These are phyloP conservation scores for Petrocephalus sullivani DNA, from an alignment of 2,797 vertebrate genomes.

Conservation along the genomic window DNA sequence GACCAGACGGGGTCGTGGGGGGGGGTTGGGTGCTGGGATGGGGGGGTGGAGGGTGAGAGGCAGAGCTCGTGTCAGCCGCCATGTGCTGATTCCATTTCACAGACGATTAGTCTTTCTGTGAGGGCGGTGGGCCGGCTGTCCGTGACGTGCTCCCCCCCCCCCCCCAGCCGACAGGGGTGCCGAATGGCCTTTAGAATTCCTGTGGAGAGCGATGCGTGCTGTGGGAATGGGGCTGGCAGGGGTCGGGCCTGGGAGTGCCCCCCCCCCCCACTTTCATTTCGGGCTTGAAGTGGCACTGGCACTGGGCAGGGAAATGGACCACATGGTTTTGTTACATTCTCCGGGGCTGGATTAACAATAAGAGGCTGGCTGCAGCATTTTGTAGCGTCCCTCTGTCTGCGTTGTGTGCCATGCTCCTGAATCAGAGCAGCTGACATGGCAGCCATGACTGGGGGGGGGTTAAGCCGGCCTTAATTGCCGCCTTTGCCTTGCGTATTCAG, in stretches of 20 bases:
- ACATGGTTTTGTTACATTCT: constrained; percentile 81
- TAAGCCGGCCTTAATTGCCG: constrained; percentile 57
- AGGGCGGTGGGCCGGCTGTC: constrained; percentile 63
- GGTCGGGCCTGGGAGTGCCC: constrained; percentile 87
- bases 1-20: constrained; percentile 48
- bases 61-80: constrained; percentile 98
- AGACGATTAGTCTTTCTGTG: constrained; percentile 99
- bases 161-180: constrained; percentile 87
- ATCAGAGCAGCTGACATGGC: constrained; percentile 53
- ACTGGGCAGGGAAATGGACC: constrained; percentile 68
- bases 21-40: constrained; percentile 42
- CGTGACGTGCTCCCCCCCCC: constrained; percentile 79
- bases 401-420: constrained; percentile 41
- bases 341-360: constrained; percentile 77
- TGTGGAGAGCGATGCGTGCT: constrained; percentile 97
- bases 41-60: constrained; percentile 96
- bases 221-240: constrained; percentile 99
- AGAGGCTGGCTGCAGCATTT: constrained; percentile 75
- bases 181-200: constrained; percentile 99
- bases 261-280: constrained; percentile 61
- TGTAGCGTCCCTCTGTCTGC: constrained; percentile 59
- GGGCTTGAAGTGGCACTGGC: constrained; percentile 46
- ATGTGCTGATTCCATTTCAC: constrained; percentile 99
- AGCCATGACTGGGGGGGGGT: constrained; percentile 48
- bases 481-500: constrained; percentile 52